These are phyloP conservation scores for Calliopum simillimum DNA, from an alignment of 2,888 invertebrate genomes.

Conservation along the genomic window DNA sequence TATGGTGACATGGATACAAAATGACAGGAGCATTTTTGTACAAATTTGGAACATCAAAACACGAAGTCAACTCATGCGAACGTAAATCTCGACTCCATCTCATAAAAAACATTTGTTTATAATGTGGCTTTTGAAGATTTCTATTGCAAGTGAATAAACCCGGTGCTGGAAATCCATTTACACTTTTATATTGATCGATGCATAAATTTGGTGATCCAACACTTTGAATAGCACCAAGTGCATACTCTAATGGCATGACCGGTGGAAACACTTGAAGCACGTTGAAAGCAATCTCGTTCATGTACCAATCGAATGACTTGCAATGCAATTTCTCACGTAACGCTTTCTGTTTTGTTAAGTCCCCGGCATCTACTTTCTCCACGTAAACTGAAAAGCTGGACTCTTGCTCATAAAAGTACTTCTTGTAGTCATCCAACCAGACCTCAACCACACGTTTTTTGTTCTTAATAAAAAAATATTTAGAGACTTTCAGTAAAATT, in stretches of 20 bases:
- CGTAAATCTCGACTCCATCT: too few species aligned
- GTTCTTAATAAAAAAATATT: slow-evolving; percentile 72
- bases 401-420: slow-evolving; percentile 82
- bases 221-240: slow-evolving; percentile 81
- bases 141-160: slow-evolving; percentile 64
- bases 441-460: slow-evolving; percentile 94
- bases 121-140: slow-evolving; percentile 56
- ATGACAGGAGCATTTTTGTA: slow-evolving; percentile 81
- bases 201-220: slow-evolving; percentile 75
- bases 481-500: slow-evolving; percentile 35
- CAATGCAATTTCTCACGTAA: slow-evolving; percentile 82
- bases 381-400: too few species aligned
- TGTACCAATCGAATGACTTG: slow-evolving; percentile 96
- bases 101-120: slow-evolving; percentile 63
- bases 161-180: slow-evolving; percentile 56
- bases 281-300: slow-evolving; percentile 93
- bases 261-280: slow-evolving; percentile 88
- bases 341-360: slow-evolving; percentile 81
- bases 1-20: slow-evolving; percentile 90
- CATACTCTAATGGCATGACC: slow-evolving; percentile 86
- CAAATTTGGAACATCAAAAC: slow-evolving; percentile 87
- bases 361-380: slow-evolving; percentile 82
- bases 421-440: slow-evolving; percentile 99
- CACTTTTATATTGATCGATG: slow-evolving; percentile 77
- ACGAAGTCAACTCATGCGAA: slow-evolving; percentile 76